phyloP scores from a whole-genome alignment of 2,113 vertebrate species.

The Sphaerodactylus townsendi region DNA sequence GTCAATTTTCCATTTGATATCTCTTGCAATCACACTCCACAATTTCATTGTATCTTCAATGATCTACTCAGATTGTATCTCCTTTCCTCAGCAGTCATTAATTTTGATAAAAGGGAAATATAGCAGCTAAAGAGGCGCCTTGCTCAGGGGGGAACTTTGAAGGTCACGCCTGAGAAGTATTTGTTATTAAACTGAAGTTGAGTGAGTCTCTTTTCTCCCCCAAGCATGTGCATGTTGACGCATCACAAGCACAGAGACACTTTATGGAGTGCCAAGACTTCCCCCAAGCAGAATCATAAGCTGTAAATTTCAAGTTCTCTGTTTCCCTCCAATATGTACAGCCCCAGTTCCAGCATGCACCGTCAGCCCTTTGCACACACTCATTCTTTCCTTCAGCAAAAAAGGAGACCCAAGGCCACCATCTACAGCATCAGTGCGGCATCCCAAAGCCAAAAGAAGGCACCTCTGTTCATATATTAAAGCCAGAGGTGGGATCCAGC shows the following conservation, averaged over 20 bases:
- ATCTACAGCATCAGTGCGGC: not conserved
- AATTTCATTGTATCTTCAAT: not conserved
- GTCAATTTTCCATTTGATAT: slow-evolving; percentile 35
- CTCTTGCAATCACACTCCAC: slow-evolving; percentile 23
- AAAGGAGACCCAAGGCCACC: not conserved
- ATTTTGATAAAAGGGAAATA: slow-evolving; percentile 41
- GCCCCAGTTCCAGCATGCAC: not conserved
- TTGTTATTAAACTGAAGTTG: not conserved
- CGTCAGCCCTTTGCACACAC: not conserved
- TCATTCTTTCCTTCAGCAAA: not conserved
- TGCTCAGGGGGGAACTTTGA: slow-evolving; percentile 26
- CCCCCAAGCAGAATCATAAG: not conserved
- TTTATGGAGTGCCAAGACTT: not conserved
- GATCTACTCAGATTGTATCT: slow-evolving; percentile 10
- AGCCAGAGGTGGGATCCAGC: too few species aligned
- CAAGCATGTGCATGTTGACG: not conserved
- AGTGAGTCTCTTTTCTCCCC: not conserved
- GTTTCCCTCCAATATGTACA: not conserved
- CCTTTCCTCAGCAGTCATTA: slow-evolving; percentile 34
- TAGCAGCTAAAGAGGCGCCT: not conserved
- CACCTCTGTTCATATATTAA: too few species aligned
- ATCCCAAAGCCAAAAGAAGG: too few species aligned
- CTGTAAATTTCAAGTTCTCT: not conserved
- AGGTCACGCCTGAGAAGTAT: slow-evolving; percentile 11
- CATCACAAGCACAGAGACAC: not conserved